Evolutionary conservation across 2,797 vertebrate genomes (phyloP), one percentile per base, ranked within the genome.

Genomic region (Sebastes taczanowskii): DNA sequence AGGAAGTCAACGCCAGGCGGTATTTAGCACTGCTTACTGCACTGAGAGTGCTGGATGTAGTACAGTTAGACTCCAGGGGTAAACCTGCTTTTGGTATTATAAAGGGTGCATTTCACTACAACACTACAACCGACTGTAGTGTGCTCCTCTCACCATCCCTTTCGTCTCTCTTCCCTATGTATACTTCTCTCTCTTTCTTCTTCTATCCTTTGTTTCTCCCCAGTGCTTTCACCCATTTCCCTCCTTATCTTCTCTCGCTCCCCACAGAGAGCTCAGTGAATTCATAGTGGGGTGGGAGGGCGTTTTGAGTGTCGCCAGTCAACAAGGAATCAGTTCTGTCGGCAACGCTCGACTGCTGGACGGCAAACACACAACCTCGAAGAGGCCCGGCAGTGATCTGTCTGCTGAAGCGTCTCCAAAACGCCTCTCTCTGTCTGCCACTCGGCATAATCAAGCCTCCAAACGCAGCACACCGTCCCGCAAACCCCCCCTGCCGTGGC

Each of bases 381-480:
- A 22, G 85, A 77, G 67, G 58, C 81, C 76, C 89, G 88, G 80
- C 78, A 75, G 85, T 65, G 84, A 91, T 91, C 86, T 74, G 83
- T 88, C 81, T 74, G 78, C 85, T 86, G 80, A 86, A 90, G 87
- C 67, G 25, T 79, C 87, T 91, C 87, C 82, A 81, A 81, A 87
- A 79, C 18, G 25, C 83, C 73, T 84, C 88, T 81, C 83, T 83
- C 87, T 81, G 91, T 90, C 87, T 89, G 84, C 86, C 80, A 46
- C 85, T 84, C 77, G 7, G 86, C 76, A 92, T 89, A 92, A 91
- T 89, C 80, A 90, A 84, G 85, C 86, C 72, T 88, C 80, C 62
- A 76, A 82, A 90, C 76, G 13, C 86, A 83, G 78, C 81, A 55
- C 35, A 80, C 22, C 49, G 22, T 67, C 74, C 52, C n/a, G 11